Evolutionary conservation across 2,113 vertebrate genomes (phyloP).

Genomic region (Rhabdomys dilectus): DNA sequence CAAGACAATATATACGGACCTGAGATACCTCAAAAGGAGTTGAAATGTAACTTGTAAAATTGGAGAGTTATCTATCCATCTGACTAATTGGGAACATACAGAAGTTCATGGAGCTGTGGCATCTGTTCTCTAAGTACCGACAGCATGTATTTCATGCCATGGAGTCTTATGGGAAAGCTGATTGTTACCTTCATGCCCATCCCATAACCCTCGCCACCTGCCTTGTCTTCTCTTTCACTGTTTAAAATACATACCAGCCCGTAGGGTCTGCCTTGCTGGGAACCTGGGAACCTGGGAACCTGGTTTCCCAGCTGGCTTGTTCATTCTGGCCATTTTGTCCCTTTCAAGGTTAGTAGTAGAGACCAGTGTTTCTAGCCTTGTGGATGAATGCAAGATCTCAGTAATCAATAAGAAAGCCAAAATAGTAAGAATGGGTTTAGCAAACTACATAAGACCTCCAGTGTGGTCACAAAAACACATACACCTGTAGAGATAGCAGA

Average conservation of each 20-base stretch:
- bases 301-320: neutral
- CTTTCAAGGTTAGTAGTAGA: neutral
- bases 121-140: neutral
- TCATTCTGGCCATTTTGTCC: neutral
- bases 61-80: neutral
- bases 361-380: neutral
- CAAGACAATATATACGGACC: neutral
- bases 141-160: neutral
- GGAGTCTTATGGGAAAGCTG: neutral
- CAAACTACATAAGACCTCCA: neutral
- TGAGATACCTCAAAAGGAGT: neutral
- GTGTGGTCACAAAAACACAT: accelerated
- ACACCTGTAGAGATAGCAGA: neutral
- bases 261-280: neutral
- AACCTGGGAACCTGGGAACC: neutral
- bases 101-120: neutral
- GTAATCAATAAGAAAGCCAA: neutral
- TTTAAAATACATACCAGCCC: neutral
- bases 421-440: neutral
- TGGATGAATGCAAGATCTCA: no score
- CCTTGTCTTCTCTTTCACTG: neutral
- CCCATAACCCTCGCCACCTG: no score
- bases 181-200: neutral
- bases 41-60: neutral
- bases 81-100: neutral